These are phyloP conservation scores for Centropristis striata DNA, from an alignment of 2,113 vertebrate genomes.

Conservation along the genomic window DNA sequence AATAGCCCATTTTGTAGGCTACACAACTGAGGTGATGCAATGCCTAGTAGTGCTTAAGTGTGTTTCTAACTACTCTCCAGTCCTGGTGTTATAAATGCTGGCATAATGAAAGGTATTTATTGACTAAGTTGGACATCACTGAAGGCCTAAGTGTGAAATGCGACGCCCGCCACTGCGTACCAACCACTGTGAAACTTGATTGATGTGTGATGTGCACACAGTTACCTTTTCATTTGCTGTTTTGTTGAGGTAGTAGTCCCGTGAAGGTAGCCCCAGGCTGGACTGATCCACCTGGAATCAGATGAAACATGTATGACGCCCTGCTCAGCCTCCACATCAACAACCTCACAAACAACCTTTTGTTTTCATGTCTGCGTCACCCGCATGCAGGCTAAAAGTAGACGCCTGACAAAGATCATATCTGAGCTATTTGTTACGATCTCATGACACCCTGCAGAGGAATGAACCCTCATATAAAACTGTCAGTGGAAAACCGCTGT, in stretches of 20 bases:
- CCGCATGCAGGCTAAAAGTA: conserved; percentile 3
- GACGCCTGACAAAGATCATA: conserved; percentile 1
- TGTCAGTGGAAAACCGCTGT: background rate
- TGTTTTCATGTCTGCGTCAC: conserved; percentile 30
- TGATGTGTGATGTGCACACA: no score
- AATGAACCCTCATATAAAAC: conserved; percentile 2
- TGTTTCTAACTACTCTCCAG: no score
- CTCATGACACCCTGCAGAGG: conserved; percentile 9
- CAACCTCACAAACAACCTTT: conserved; percentile 34
- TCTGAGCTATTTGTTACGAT: conserved; percentile 10
- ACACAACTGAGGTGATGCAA: no score
- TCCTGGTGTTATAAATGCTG: no score
- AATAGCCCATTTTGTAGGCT: no score
- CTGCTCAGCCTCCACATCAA: background rate
- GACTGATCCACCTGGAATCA: conserved; percentile 92
- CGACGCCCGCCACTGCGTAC: no score
- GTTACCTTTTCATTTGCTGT: conserved; percentile 95
- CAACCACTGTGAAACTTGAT: background rate
- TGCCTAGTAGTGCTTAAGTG: no score
- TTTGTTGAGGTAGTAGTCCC: conserved; percentile 98
- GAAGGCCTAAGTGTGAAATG: no score
- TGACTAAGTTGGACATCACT: no score
- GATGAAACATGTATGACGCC: conserved; percentile 39
- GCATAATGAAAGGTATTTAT: no score
- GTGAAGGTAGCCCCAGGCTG: conserved; percentile 91